Evolutionary conservation across 1,140 invertebrate species (phyloP).

Genomic region (Nomia melanderi): DNA sequence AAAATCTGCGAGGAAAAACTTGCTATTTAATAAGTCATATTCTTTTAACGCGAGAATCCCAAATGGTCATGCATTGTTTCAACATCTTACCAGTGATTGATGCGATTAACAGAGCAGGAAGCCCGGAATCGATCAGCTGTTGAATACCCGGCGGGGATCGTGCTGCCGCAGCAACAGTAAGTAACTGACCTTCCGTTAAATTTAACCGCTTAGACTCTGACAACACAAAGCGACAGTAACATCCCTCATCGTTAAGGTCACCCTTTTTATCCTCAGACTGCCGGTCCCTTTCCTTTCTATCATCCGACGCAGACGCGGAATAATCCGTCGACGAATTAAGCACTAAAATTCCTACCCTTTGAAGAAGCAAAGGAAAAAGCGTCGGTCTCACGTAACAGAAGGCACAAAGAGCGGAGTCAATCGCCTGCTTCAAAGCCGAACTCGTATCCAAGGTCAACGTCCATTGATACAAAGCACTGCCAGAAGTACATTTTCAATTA

Average conservation of each 20-base stretch:
- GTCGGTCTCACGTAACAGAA: constrained; percentile 91
- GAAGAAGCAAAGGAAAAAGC: constrained; percentile 87
- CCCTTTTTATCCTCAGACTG: constrained; percentile 88
- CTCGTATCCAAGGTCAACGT: constrained; percentile 84
- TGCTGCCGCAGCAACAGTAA: constrained; percentile 88
- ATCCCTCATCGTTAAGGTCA: constrained; percentile 81
- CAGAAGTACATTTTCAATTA: constrained; percentile 51
- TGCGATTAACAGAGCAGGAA: constrained; percentile 86
- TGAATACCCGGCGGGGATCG: constrained; percentile 88
- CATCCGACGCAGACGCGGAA: constrained; percentile 83
- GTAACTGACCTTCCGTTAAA: constrained; percentile 85
- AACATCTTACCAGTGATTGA: constrained; percentile 78
- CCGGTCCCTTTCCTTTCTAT: constrained; percentile 82
- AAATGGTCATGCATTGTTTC: no score
- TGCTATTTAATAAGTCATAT: neutral
- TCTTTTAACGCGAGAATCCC: no score
- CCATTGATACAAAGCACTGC: constrained; percentile 88
- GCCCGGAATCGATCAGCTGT: constrained; percentile 88
- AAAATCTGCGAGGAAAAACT: constrained; percentile 76
- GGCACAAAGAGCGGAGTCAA: constrained; percentile 91
- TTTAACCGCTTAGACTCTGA: constrained; percentile 78
- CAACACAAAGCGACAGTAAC: constrained; percentile 79
- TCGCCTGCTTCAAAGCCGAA: constrained; percentile 88
- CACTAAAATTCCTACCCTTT: constrained; percentile 87
- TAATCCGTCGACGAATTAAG: constrained; percentile 81